Evolutionary conservation across 2,797 vertebrate species (phyloP), one percentile per base, ranked within the genome.

Genomic region (Lepus townsendii): DNA sequence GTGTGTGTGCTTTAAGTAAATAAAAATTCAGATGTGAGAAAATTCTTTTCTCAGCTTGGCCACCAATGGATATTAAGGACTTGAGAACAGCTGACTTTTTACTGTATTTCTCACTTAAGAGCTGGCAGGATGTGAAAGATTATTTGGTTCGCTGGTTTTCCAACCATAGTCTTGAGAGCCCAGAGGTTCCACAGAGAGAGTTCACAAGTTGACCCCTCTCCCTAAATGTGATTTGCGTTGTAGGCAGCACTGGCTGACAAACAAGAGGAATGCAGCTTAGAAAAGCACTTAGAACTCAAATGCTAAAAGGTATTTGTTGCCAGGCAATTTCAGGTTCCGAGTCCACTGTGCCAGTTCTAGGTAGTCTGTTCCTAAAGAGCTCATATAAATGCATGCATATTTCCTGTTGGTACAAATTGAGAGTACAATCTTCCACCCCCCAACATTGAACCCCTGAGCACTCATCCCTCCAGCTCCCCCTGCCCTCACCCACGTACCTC

Each of bases 11-110:
- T 66, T 83, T 42, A 93, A 91, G 62, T 62, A 85, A 95, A 83
- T 52, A 88, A 66, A 93, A 93, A 90, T n/a, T 79, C 50, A 82
- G 63, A 83, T 93, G 62, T 88, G 86, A 95, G 88, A 96, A 93
- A 94, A 79, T 60, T 79, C 19, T 92, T 95, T 80, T 89, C 72
- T 83, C 82, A 90, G 78, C 32, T 95, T 93, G 69, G 22, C 57
- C 50, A 91, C 50, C 27, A 20, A 9, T 7, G 35, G 78, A 94
- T 50, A 35, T 85, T 79, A 75, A 91, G 66, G 94, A 86, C 14
- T 83, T 65, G 65, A 93, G 79, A 79, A 76, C 9, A 79, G 24
- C 19, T 88, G 60, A 93, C 32, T 66, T 96, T 93, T 94, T 73
- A 68, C 47, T 92, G 26, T 76, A 35, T 50, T 91, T 97, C 80